These are phyloP conservation scores for Sturnus vulgaris DNA, from an alignment of 2,113 vertebrate genomes.

Conservation along the genomic window DNA sequence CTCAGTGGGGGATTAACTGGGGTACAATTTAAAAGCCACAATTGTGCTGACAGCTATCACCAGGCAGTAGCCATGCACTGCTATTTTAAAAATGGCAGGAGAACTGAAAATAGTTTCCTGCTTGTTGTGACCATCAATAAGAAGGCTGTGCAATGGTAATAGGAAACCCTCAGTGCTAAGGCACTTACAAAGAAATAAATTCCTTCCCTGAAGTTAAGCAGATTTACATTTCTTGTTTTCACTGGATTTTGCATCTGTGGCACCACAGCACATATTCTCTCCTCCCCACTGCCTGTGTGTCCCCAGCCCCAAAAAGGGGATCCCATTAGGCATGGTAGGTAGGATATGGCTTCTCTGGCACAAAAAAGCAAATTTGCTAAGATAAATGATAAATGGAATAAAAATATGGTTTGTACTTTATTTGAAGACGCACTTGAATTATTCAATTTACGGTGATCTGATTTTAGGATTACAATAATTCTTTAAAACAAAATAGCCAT, in stretches of 20 bases:
- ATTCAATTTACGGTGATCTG: background rate
- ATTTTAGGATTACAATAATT: background rate
- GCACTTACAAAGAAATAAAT: background rate
- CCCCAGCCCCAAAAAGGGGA: background rate
- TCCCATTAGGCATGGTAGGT: background rate
- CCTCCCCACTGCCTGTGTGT: background rate
- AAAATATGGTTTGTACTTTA: background rate
- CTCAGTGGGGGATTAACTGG: background rate
- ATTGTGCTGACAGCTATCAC: background rate
- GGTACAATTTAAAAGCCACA: background rate
- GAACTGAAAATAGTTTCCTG: conserved; percentile 16
- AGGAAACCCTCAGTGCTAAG: background rate
- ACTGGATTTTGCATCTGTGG: background rate
- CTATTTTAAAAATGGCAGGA: conserved; percentile 11
- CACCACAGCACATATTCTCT: background rate
- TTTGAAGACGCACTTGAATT: background rate
- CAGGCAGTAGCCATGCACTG: background rate
- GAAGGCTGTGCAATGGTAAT: background rate
- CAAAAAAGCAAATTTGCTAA: background rate
- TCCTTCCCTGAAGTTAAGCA: background rate
- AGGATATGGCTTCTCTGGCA: background rate
- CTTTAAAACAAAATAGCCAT: background rate
- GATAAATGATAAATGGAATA: background rate
- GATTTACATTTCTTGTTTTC: background rate
- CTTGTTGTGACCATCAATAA: background rate